phyloP scores from a whole-genome alignment of 2,113 vertebrate species.

The Alligator mississippiensis region DNA sequence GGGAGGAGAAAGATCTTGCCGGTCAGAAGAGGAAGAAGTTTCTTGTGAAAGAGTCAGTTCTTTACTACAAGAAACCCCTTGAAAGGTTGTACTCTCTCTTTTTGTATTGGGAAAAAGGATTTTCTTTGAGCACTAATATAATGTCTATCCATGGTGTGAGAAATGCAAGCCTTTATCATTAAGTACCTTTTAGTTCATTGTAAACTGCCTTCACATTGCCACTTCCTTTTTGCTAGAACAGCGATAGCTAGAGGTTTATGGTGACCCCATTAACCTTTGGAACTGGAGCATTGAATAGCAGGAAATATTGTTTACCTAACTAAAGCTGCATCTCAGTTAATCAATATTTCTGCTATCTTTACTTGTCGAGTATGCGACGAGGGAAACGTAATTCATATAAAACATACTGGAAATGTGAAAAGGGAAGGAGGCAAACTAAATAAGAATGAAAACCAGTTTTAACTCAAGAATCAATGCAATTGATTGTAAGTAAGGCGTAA shows the following conservation, averaged over 20 bases:
- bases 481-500: too few relatives aligned
- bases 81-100: too few relatives aligned
- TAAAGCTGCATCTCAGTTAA: not conserved
- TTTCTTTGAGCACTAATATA: too few relatives aligned
- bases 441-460: too few relatives aligned
- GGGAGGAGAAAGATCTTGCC: too few relatives aligned
- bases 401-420: too few relatives aligned
- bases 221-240: not conserved
- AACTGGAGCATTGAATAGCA: not conserved
- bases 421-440: too few relatives aligned
- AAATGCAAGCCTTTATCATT: not conserved
- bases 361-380: not conserved
- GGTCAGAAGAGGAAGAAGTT: too few relatives aligned
- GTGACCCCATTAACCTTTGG: not conserved
- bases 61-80: too few relatives aligned
- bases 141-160: not conserved
- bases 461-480: too few relatives aligned
- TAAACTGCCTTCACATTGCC: rapidly evolving
- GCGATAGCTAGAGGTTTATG: rapidly evolving
- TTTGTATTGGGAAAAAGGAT: too few relatives aligned
- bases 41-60: too few relatives aligned
- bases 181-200: not conserved
- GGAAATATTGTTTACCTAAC: not conserved
- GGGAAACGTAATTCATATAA: not conserved
- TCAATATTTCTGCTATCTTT: not conserved